Conservation (phyloP, 2,888 invertebrate genomes). For the Cosmia trapezina region DNA sequence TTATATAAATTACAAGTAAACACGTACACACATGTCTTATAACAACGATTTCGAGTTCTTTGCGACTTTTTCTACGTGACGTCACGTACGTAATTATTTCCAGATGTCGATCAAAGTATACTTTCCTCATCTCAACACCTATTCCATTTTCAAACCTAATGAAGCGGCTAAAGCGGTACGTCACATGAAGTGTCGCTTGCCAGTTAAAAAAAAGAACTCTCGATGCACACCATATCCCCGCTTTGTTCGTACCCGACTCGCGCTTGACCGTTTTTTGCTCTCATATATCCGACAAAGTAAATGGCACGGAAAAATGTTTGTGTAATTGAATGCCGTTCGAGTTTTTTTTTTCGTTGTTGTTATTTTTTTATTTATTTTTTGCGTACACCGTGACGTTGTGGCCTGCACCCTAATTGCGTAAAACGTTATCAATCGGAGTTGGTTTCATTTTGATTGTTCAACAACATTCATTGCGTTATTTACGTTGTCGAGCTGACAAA, state of each 20-base stretch:
- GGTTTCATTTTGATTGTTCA: no score
- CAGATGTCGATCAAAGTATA: conserved; percentile 39
- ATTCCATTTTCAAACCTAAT: conserved; percentile 38
- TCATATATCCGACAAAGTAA: conserved; percentile 63
- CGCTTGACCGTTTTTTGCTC: conserved; percentile 61
- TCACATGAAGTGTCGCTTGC: conserved; percentile 28
- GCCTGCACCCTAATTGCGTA: no score
- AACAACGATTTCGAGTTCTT: conserved; percentile 4
- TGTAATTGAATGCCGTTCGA: conserved; percentile 66
- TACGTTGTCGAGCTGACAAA: no score
- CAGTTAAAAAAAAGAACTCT: conserved; percentile 34
- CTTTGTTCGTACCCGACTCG: conserved; percentile 39
- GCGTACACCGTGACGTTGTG: conserved; percentile 6
- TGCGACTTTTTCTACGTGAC: conserved; percentile 2
- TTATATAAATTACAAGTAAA: not conserved
- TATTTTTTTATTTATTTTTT: conserved; percentile 34
- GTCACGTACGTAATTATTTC: conserved; percentile 22
- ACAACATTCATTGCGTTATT: no score
- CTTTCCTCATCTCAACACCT: conserved; percentile 18
- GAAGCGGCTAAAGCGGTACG: conserved; percentile 34
- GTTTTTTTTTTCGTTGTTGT: conserved; percentile 27
- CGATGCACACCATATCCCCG: conserved; percentile 47
- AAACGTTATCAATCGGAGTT: no score
- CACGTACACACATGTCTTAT: not conserved
- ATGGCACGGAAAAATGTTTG: conserved; percentile 67